These are phyloP conservation scores for Sabellastarte sp. DNA, from an alignment of 2,888 invertebrate genomes.

Conservation along the genomic window DNA sequence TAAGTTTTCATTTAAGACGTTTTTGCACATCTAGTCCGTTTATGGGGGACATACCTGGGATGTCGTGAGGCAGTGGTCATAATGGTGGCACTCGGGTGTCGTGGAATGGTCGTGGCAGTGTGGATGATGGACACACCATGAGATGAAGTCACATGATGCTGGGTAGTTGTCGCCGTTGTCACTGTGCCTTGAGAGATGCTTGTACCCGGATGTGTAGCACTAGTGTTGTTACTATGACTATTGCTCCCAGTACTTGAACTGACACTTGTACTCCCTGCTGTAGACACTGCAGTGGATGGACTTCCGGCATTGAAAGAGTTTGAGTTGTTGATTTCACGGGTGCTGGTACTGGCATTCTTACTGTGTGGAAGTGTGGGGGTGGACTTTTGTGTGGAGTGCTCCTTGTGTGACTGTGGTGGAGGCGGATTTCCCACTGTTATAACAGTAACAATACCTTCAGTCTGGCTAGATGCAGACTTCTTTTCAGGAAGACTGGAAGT, in stretches of 20 bases:
- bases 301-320: not conserved
- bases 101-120: not conserved
- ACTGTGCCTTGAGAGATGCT: not conserved
- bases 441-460: slow-evolving; percentile 53
- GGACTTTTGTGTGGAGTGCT: no score
- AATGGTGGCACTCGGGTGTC: not conserved
- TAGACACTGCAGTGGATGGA: not conserved
- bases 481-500: slow-evolving; percentile 5
- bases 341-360: slow-evolving; percentile 28
- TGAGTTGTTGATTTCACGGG: slow-evolving; percentile 19
- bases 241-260: not conserved
- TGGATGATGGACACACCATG: not conserved
- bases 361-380: slow-evolving; percentile 11
- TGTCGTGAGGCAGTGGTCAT: not conserved
- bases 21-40: no score
- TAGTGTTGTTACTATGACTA: not conserved
- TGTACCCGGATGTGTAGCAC: no score
- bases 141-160: no score
- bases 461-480: slow-evolving; percentile 46
- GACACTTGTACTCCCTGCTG: not conserved
- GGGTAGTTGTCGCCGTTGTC: no score
- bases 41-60: not conserved
- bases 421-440: slow-evolving; percentile 50
- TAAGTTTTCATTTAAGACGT: no score
- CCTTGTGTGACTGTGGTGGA: not conserved